Evolutionary conservation across 1,140 invertebrate species (phyloP).

Genomic region (Aphidius ervi): DNA sequence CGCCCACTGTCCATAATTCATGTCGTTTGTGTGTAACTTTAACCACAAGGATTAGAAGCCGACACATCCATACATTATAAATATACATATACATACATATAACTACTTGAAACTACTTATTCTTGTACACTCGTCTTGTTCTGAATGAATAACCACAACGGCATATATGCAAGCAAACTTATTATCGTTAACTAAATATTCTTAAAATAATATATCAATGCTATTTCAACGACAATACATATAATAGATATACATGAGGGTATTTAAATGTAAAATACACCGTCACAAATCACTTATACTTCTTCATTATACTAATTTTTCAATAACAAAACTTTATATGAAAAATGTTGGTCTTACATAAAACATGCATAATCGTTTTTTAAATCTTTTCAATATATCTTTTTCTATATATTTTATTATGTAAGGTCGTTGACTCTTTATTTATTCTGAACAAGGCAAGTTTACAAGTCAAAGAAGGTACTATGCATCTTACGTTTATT

Average conservation of each 20-base stretch:
- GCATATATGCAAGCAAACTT: neutral
- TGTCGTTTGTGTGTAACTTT: slow-evolving; percentile 21
- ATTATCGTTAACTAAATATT: slow-evolving; percentile 16
- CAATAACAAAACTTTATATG: too few species aligned
- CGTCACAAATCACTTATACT: slow-evolving; percentile 11
- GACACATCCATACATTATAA: neutral
- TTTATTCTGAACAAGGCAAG: too few species aligned
- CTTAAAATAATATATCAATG: slow-evolving; percentile 9
- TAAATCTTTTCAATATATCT: too few species aligned
- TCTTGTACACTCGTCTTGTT: too few species aligned
- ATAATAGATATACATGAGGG: slow-evolving; percentile 11
- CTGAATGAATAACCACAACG: neutral
- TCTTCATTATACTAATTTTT: too few species aligned
- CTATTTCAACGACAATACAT: slow-evolving; percentile 2
- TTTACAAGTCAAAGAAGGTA: too few species aligned
- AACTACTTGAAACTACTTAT: too few species aligned
- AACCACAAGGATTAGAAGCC: slow-evolving; percentile 29
- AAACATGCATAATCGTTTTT: too few species aligned
- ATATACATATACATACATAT: neutral
- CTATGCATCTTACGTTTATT: too few species aligned
- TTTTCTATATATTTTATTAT: too few species aligned
- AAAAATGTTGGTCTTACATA: neutral
- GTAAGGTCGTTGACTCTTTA: too few species aligned
- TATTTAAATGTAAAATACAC: slow-evolving; percentile 21
- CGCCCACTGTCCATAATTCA: slow-evolving; percentile 38